Evolutionary conservation across 2,888 invertebrate species (phyloP).

Genomic region (Ecliptopera silaceata): DNA sequence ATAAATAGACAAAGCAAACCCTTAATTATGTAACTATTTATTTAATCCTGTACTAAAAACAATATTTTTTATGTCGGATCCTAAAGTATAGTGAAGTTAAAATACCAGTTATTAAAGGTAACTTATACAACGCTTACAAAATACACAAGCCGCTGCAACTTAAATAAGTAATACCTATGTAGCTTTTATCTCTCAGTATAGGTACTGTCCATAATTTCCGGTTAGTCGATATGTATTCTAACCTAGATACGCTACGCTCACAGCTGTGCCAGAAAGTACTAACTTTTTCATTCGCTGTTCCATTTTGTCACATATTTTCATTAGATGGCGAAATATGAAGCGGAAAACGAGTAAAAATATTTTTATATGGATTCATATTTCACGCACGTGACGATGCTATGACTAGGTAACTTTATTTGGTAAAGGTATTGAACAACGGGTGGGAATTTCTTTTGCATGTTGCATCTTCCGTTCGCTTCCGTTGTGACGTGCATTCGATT

Average conservation of each 20-base stretch:
- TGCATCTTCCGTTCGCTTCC: slow-evolving; percentile 6
- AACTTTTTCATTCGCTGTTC: slow-evolving; percentile 43
- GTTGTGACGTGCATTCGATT: slow-evolving; percentile 3
- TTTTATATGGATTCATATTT: slow-evolving; percentile 36
- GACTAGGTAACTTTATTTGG: slow-evolving; percentile 31
- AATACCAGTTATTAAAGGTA: too few species aligned
- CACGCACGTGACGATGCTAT: slow-evolving; percentile 39
- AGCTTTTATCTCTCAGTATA: slow-evolving; percentile 19
- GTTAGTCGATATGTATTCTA: slow-evolving; percentile 32
- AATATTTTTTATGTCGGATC: too few species aligned
- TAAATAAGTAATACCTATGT: slow-evolving; percentile 10
- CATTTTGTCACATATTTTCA: slow-evolving; percentile 48
- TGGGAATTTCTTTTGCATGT: slow-evolving; percentile 13
- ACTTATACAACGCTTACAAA: background rate
- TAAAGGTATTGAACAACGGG: slow-evolving; percentile 8
- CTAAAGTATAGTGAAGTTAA: too few species aligned
- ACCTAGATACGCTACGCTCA: slow-evolving; percentile 37
- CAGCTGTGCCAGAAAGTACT: slow-evolving; percentile 33
- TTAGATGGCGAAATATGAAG: slow-evolving; percentile 44
- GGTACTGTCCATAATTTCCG: slow-evolving; percentile 30
- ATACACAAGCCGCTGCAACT: slow-evolving; percentile 1
- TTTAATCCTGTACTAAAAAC: too few species aligned
- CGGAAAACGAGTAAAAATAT: slow-evolving; percentile 41
- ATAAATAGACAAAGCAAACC: too few species aligned
- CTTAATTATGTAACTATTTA: too few species aligned